Evolutionary conservation across 2,113 vertebrate genomes (phyloP), one percentile per base, ranked within the genome.

Genomic region (Thalassarche chlororhynchos): DNA sequence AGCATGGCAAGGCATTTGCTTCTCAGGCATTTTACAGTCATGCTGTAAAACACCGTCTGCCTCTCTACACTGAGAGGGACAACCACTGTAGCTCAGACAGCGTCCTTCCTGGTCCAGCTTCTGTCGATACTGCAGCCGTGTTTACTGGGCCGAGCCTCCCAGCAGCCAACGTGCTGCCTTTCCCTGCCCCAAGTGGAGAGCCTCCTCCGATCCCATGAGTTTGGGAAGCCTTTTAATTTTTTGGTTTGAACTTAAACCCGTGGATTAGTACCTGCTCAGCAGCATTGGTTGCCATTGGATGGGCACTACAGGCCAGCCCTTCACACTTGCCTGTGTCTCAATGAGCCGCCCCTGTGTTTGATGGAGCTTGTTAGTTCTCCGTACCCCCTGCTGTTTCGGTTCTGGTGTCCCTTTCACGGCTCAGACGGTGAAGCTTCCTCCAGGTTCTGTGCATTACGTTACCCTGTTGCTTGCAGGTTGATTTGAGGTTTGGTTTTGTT

Each of bases 401-500:
- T 86, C 61, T 70, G 49, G 32, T 65, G 40, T 38, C 64, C 60
- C 60, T 75, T 51, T 49, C 12, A 19, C 87, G 57, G 70, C 61
- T 61, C 69, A 40, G 76, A 66, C 0, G 0, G 40, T 42, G 58
- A 82, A 83, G 34, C 51, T 91, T 54, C 60, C 21, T 66, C n/a
- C 10, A 66, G 38, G 40, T 70, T 75, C 65, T 65, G 69, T 49
- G 74, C 12, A 1, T 75, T 83, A 52, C 51, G 14, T 94, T 74
- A 34, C 57, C 14, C 72, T 74, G 15, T 85, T 94, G 93, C 80
- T 82, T 91, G 54, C 61, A 70, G 84, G 69, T 93, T 96, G 81
- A 66, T 93, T 69, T 91, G 84, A 84, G 40, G 49, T 94, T 95
- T 94, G 75, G 25, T 79, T 96, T 90, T 96, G 55, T 92, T 96